Conservation (phyloP, 1,140 invertebrate species). For the Reticulitermes speratus region DNA sequence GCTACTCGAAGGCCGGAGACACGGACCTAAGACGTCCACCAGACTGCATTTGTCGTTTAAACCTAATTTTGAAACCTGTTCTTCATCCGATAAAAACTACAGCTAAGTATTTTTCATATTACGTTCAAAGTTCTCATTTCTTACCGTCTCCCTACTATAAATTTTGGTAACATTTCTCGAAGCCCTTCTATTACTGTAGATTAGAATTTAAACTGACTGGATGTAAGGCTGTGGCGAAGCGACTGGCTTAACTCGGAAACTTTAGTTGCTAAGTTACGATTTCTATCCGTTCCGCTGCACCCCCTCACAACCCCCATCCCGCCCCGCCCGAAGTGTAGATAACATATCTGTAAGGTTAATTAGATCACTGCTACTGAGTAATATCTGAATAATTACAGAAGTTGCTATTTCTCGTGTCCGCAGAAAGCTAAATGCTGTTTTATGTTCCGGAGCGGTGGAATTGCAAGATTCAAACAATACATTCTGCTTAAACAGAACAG, state of each 20-base stretch:
- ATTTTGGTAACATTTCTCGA: no score
- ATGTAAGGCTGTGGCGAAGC: not conserved
- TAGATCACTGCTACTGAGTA: not conserved
- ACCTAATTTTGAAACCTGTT: no score
- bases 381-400: constrained; percentile 1
- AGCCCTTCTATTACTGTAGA: not conserved
- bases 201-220: not conserved
- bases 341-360: constrained; percentile 8
- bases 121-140: no score
- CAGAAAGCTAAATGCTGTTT: constrained; percentile 16
- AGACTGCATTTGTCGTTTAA: no score
- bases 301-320: not conserved
- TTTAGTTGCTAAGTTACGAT: not conserved
- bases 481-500: not conserved
- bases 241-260: not conserved
- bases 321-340: not conserved
- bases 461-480: not conserved
- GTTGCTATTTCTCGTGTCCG: not conserved
- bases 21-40: no score
- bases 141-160: no score
- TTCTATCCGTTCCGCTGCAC: not conserved
- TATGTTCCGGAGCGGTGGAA: not conserved
- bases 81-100: no score
- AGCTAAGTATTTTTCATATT: no score
- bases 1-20: no score